These are phyloP conservation scores for Pseudochirops corinnae DNA, from an alignment of 2,797 vertebrate genomes.

Conservation along the genomic window DNA sequence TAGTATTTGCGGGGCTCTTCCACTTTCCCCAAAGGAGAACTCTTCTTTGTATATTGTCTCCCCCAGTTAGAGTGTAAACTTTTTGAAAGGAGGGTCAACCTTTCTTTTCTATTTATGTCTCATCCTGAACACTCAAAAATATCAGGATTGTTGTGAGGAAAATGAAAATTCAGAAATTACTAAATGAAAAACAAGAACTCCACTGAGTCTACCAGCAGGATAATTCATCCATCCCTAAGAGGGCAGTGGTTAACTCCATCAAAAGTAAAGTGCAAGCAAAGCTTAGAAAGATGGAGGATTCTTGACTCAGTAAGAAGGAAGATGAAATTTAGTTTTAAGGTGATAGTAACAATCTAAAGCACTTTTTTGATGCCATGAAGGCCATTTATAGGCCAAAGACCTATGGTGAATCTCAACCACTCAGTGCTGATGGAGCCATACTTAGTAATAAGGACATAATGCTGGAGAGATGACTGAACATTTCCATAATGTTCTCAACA, in stretches of 20 bases:
- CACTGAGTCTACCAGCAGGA: neutral
- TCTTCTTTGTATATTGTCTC: neutral
- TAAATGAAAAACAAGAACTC: neutral
- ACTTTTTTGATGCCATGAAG: neutral
- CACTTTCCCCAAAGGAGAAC: neutral
- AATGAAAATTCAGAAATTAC: too few relatives aligned
- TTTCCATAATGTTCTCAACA: neutral
- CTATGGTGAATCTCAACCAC: neutral
- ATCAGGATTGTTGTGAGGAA: neutral
- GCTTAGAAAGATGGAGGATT: neutral
- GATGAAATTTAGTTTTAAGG: neutral
- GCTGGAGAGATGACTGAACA: neutral
- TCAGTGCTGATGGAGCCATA: neutral
- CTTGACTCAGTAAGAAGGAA: neutral
- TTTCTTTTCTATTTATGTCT: neutral
- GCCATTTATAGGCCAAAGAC: neutral
- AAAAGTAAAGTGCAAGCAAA: neutral
- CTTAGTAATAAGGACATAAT: neutral
- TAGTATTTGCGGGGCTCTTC: neutral
- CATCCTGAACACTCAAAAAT: neutral
- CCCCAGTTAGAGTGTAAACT: neutral
- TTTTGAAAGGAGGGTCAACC: neutral
- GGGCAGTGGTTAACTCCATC: neutral
- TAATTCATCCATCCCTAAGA: neutral
- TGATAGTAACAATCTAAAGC: neutral